phyloP scores from a whole-genome alignment of 2,888 invertebrate genomes.

The Scelioninae gen. 1 region DNA sequence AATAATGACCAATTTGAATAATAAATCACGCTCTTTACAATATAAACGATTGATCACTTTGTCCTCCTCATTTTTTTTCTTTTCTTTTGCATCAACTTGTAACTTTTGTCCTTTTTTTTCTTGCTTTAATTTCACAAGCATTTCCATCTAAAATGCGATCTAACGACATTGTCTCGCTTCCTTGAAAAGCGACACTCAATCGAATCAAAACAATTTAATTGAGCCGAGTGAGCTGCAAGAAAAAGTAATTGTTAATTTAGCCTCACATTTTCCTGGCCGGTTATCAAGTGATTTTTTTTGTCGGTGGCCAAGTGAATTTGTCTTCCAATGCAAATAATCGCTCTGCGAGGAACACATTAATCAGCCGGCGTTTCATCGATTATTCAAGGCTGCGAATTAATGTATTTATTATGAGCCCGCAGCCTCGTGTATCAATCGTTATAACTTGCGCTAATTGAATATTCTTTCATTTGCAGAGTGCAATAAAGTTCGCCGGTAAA shows the following conservation, averaged over 20 bases:
- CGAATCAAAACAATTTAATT: conserved; percentile 45
- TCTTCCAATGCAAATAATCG: conserved; percentile 24
- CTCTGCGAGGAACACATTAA: conserved; percentile 31
- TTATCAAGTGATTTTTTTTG: conserved; percentile 34
- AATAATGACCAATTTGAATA: conserved; percentile 29
- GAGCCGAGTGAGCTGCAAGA: conserved; percentile 11
- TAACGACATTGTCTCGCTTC: conserved; percentile 12
- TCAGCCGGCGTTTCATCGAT: conserved; percentile 37
- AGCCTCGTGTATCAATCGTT: conserved; percentile 37
- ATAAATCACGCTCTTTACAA: conserved; percentile 22
- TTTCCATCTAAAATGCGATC: conserved; percentile 22
- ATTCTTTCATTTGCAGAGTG: conserved; percentile 84
- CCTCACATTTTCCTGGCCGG: conserved; percentile 12
- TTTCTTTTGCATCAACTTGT: neutral
- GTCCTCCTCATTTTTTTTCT: neutral
- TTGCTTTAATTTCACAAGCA: conserved; percentile 15
- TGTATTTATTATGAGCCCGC: conserved; percentile 53
- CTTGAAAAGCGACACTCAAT: conserved; percentile 15
- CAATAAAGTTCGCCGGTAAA: conserved; percentile 87
- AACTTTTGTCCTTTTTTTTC: neutral
- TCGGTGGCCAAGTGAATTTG: conserved; percentile 18
- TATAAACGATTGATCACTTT: conserved; percentile 1
- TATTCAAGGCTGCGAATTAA: conserved; percentile 52
- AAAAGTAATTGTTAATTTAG: conserved; percentile 30
- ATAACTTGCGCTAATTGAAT: conserved; percentile 58